phyloP scores from a whole-genome alignment of 2,113 vertebrate species.

The Clarias macrocephalus region DNA sequence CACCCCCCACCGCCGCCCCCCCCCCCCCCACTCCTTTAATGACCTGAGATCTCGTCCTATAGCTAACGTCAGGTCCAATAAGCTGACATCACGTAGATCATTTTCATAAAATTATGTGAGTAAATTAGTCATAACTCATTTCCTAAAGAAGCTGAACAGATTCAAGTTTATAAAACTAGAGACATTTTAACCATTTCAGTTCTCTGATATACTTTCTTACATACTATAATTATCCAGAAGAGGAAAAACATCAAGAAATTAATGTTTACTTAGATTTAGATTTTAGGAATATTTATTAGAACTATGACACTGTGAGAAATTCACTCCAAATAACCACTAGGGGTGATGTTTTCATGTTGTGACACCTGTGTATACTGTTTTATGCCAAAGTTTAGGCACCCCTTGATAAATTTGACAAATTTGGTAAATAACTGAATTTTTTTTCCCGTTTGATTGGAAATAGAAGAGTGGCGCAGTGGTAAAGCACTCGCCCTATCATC shows the following conservation, averaged over 20 bases:
- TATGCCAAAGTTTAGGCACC: too few relatives aligned
- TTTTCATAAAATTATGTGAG: not conserved
- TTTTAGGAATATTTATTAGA: not conserved
- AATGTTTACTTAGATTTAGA: not conserved
- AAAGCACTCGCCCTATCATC: too few relatives aligned
- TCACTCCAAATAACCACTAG: not conserved
- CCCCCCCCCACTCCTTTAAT: not conserved
- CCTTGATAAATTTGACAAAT: too few relatives aligned
- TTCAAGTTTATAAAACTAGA: not conserved
- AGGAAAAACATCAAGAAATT: not conserved
- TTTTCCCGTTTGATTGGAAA: too few relatives aligned
- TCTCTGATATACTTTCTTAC: too few relatives aligned
- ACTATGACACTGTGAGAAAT: not conserved
- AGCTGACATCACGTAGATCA: not conserved
- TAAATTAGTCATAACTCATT: not conserved
- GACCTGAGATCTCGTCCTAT: not conserved
- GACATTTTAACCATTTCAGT: too few relatives aligned
- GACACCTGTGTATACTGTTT: not conserved
- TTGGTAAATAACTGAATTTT: too few relatives aligned
- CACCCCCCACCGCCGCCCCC: too few relatives aligned
- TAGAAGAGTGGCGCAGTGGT: too few relatives aligned
- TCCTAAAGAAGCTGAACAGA: not conserved
- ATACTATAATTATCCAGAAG: too few relatives aligned
- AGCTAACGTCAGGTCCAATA: not conserved
- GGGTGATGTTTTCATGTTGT: not conserved